Base-by-base conservation (phyloP, 64 coral and sea anemone genomes). In the Montipora capricornis region DNA sequence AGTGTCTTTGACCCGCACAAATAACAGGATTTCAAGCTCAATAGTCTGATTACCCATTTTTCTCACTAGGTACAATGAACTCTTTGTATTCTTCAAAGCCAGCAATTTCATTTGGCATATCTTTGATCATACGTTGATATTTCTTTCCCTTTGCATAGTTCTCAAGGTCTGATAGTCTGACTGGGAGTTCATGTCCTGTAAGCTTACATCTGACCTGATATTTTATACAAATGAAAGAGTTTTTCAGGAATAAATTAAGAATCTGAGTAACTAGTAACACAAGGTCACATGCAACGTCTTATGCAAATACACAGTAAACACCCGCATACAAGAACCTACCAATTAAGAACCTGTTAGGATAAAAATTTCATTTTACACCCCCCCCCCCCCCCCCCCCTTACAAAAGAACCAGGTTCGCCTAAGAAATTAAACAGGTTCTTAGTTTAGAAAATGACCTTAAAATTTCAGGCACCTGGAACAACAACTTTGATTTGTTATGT, bases 111-210 rank as follows among this genome's bases (percentile, higher is more conserved):
- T 57, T 87, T 47, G 73, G 89, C 19, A 75, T 61, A 22, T 83
- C 90, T 49, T 77, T 61, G 20, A 75, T 73, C 48, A 97, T 16
- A 53, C 95, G 74, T 74, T 94, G 92, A 77, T 97, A 97, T 47
- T 97, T 97, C 80, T 97, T 97, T 58, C 95, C 92, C 14, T 88
- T 94, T 14, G 80, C 88, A 58, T 97, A 97, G 49, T 20, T 88
- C 9, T 94, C 62, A 68, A 97, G 81, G 16, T 93, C 82, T 11
- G 92, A 60, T 4, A 91, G 10, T 71, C 71, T 67, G 7, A 88
- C 84, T 19, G 92, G 95, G 13, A 97, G 75, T 24, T 97, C 92
- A 94, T 97, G 95, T 17, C 95, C 95, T 48, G 95, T 97, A 11
- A 97, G 75, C 26, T 91, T 97, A 66, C 95, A 97, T 47, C 47